These are phyloP conservation scores for Anthrax anthrax DNA, from an alignment of 2,888 invertebrate genomes.

Conservation along the genomic window DNA sequence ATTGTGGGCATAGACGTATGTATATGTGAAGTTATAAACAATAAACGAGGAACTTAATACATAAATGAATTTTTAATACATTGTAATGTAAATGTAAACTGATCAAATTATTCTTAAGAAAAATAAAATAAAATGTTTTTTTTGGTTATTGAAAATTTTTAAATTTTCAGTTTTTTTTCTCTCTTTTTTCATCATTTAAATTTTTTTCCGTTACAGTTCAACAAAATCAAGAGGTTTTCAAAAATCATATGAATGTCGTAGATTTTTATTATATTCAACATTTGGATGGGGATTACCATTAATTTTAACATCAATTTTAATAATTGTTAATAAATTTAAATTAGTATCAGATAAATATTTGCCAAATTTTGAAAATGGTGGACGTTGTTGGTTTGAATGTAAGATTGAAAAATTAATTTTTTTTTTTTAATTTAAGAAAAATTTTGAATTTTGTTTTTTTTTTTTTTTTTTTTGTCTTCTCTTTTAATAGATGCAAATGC, in stretches of 20 bases:
- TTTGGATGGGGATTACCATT: slow-evolving; percentile 58
- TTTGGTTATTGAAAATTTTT: too few relatives aligned
- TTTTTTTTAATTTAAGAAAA: slow-evolving; percentile 1
- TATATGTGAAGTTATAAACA: too few relatives aligned
- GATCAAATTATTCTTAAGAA: too few relatives aligned
- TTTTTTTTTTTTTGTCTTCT: not conserved
- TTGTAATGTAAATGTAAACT: too few relatives aligned
- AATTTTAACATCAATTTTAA: slow-evolving; percentile 40
- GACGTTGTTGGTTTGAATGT: slow-evolving; percentile 53
- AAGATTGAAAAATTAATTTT: slow-evolving; percentile 21
- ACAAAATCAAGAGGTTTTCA: slow-evolving; percentile 26
- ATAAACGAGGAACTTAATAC: too few relatives aligned
- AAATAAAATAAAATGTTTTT: too few relatives aligned
- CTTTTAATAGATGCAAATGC: slow-evolving; percentile 23
- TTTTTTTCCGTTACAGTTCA: slow-evolving; percentile 29
- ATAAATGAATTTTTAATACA: too few relatives aligned
- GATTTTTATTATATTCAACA: slow-evolving; percentile 49
- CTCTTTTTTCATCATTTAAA: too few relatives aligned
- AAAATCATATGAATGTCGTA: slow-evolving; percentile 37
- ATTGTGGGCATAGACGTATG: too few relatives aligned
- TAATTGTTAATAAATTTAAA: slow-evolving; percentile 40
- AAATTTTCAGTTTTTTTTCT: too few relatives aligned
- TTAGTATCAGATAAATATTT: slow-evolving; percentile 37
- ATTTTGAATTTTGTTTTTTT: not conserved
- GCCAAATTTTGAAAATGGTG: slow-evolving; percentile 45